Conservation (phyloP, 2,888 invertebrate genomes). For the Ariolimax columbianus region DNA sequence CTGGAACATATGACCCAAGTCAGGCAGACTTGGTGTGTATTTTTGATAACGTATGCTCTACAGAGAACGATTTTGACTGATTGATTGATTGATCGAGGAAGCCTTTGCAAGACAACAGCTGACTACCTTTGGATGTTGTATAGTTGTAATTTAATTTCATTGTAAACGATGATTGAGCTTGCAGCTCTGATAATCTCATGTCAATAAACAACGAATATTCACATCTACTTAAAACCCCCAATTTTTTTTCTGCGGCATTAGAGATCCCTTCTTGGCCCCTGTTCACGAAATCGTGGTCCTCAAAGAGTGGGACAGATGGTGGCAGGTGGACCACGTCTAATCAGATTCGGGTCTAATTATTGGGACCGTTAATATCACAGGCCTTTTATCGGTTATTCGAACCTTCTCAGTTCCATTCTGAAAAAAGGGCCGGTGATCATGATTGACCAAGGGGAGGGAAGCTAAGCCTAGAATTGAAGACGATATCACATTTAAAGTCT, state of each 20-base stretch:
- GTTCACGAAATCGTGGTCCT: not conserved
- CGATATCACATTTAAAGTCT: not conserved
- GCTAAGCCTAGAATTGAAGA: not conserved
- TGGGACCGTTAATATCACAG: slow-evolving; percentile 47
- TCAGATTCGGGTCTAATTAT: slow-evolving; percentile 46
- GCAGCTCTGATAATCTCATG: no score
- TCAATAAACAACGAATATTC: no score
- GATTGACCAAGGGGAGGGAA: not conserved
- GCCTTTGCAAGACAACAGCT: no score
- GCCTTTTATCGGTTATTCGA: not conserved
- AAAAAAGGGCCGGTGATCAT: slow-evolving; percentile 25
- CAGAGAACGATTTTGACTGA: no score
- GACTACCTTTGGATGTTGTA: no score
- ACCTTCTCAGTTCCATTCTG: not conserved
- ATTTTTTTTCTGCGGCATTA: not conserved
- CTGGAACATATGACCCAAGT: no score
- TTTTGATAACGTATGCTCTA: no score
- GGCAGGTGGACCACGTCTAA: slow-evolving; percentile 40
- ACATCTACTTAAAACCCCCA: not conserved
- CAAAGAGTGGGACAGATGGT: slow-evolving; percentile 46
- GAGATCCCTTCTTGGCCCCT: not conserved
- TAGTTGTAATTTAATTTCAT: no score
- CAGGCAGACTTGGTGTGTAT: no score
- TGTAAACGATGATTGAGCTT: no score
- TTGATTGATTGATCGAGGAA: no score